Evolutionary conservation across 2,888 invertebrate genomes (phyloP), one percentile per base, ranked within the genome.

Genomic region (Cremastinae sp.): DNA sequence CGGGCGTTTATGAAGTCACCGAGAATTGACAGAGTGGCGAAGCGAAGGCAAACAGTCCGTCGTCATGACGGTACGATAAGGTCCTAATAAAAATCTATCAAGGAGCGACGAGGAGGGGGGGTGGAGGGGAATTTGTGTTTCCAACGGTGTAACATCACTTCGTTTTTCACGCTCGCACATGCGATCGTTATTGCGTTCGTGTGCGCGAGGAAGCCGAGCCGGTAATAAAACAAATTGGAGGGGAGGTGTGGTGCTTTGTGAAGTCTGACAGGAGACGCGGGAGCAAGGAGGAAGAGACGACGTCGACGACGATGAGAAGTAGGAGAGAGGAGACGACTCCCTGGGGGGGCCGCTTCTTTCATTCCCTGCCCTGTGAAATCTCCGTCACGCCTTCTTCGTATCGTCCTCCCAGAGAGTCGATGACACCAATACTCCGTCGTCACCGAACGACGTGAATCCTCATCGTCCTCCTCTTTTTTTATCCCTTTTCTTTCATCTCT

Each of bases 151-250:
- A 28, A 28, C 2, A 28, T 28, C 28, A 3, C 28, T 28, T 28
- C 28, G 28, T 28, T 28, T 28, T 28, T 28, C 28, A 28, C 28
- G 28, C 28, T 28, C 28, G 28, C 28, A 28, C 28, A 28, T 28
- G 28, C 28, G 5, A 28, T 28, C 28, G 28, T 28, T 28, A 28
- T 28, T 28, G 28, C 28, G 28, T 28, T 5, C 2, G 28, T 28
- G 28, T 28, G 28, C 28, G 28, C 28, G 28, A 28, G 28, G 28
- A 20, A 20, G 12, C 12, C 41, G n/a, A 5, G 20, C 10, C 14
- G 43, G 10, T 81, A 82, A 82, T 82, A 80, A 84, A 84, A 81
- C 81, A 83, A 84, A 84, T 84, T 84, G 82, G 78, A 74, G 49
- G 74, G 76, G 78, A 78, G 62, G 76, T 73, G 61, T 58, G 72